phyloP scores from a whole-genome alignment of 2,888 invertebrate genomes.

The Acanthosepion pharaonis region DNA sequence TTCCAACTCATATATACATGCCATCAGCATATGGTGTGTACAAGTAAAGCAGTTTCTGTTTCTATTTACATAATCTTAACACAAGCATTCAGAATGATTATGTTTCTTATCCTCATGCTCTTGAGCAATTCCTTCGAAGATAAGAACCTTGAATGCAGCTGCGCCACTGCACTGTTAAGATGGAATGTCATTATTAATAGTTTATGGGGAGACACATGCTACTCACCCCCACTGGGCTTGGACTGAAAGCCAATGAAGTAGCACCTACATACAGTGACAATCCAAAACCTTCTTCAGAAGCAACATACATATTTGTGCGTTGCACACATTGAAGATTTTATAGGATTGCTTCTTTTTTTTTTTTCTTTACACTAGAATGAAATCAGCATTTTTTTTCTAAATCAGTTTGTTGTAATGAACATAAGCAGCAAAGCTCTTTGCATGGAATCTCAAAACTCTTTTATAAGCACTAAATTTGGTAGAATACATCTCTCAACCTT shows the following conservation, averaged over 20 bases:
- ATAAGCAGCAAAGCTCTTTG: too few relatives aligned
- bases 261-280: slow-evolving; percentile 8
- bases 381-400: too few relatives aligned
- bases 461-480: too few relatives aligned
- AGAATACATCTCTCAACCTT: too few relatives aligned
- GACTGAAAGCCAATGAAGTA: not conserved
- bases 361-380: too few relatives aligned
- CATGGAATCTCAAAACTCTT: too few relatives aligned
- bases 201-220: not conserved
- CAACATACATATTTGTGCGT: not conserved
- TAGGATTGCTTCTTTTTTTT: too few relatives aligned
- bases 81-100: not conserved
- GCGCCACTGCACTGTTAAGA: slow-evolving; percentile 1
- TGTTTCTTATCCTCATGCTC: not conserved
- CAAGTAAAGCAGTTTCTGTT: not conserved
- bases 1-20: not conserved
- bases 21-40: not conserved
- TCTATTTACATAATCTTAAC: not conserved
- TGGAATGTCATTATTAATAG: not conserved
- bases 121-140: not conserved
- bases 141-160: slow-evolving; percentile 1
- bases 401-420: too few relatives aligned
- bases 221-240: not conserved
- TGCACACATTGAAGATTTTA: too few relatives aligned
- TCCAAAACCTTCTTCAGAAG: not conserved